Conservation (phyloP, 53 echinoderm and acorn worm species). For the Paracentrotus lividus region DNA sequence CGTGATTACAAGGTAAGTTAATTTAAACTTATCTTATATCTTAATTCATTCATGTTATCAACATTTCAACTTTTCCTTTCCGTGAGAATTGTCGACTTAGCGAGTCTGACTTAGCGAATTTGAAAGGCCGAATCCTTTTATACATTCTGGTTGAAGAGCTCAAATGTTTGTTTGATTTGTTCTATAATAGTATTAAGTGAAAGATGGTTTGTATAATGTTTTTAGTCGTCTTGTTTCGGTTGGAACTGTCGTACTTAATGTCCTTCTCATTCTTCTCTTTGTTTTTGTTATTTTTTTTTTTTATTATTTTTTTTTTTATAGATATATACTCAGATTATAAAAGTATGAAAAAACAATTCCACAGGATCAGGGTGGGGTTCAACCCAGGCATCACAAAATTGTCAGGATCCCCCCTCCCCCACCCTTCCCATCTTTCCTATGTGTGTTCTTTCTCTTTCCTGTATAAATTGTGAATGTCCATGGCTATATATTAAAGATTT, state of each 20-base stretch:
- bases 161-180: not conserved
- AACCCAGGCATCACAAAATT: no score
- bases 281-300: not conserved
- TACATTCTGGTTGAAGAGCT: not conserved
- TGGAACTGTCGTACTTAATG: not conserved
- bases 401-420: no score
- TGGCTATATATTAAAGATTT: no score
- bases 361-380: no score
- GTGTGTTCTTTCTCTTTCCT: no score
- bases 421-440: no score
- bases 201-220: not conserved
- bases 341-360: no score
- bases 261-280: not conserved
- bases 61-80: not conserved
- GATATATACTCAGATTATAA: no score
- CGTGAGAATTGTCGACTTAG: not conserved
- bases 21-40: not conserved
- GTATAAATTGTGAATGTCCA: no score
- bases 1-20: constrained; percentile 20
- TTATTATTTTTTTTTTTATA: no score
- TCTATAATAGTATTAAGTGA: not conserved
- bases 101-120: not conserved
- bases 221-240: not conserved
- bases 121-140: not conserved
- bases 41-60: no score